phyloP scores from a whole-genome alignment of 2,113 vertebrate genomes.

The Macroglossus sobrinus region DNA sequence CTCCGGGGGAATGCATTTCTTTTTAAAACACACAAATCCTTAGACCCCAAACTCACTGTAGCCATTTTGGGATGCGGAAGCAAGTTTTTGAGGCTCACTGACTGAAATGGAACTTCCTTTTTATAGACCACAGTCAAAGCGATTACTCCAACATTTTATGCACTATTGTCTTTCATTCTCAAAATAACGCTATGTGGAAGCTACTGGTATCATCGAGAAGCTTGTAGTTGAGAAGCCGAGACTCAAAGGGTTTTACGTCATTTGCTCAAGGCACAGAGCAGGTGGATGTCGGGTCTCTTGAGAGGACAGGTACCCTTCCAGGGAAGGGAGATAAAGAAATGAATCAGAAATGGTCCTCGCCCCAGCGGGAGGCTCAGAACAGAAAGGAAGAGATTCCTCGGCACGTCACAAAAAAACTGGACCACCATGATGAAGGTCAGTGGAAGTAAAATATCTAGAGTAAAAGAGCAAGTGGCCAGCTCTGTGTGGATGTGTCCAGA shows the following conservation, averaged over 20 bases:
- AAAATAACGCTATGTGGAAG: accelerated
- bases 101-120: not conserved
- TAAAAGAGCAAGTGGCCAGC: too few species aligned
- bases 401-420: accelerated
- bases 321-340: not conserved
- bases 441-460: not conserved
- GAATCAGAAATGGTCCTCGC: accelerated
- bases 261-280: not conserved
- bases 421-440: not conserved
- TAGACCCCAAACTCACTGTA: not conserved
- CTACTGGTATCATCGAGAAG: accelerated
- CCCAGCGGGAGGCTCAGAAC: not conserved
- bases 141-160: accelerated
- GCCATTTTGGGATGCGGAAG: not conserved
- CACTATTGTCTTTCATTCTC: accelerated
- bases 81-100: not conserved
- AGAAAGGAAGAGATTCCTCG: too few species aligned
- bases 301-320: not conserved
- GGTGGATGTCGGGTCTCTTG: accelerated
- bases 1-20: not conserved
- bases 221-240: not conserved
- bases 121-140: accelerated
- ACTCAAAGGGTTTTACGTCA: accelerated
- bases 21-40: not conserved
- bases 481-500: not conserved